These are phyloP conservation scores for Drosophila pegasa DNA, from an alignment of 2,888 invertebrate species.

Conservation along the genomic window DNA sequence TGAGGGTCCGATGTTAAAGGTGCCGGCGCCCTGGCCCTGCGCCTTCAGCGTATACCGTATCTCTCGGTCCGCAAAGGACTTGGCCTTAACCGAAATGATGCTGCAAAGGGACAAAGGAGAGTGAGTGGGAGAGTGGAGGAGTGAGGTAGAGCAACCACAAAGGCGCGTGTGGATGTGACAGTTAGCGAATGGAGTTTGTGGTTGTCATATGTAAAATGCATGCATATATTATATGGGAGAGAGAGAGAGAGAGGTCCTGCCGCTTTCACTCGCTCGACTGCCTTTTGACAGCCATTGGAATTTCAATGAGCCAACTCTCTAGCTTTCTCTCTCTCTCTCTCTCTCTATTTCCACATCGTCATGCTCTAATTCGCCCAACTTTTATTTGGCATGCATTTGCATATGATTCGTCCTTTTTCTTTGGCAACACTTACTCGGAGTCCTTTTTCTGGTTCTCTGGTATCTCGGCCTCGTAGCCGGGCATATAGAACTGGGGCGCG, in stretches of 20 bases:
- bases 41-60: constrained; percentile 98
- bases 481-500: constrained; percentile 98
- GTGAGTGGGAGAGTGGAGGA: background rate
- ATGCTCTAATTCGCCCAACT: constrained; percentile 61
- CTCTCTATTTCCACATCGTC: too few species aligned
- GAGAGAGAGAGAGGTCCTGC: too few species aligned
- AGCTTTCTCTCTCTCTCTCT: background rate
- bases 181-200: constrained; percentile 33
- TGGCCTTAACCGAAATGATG: constrained; percentile 98
- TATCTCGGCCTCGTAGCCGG: constrained; percentile 97
- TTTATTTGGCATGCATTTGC: constrained; percentile 72
- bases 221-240: constrained; percentile 67
- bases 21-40: constrained; percentile 96
- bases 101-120: constrained; percentile 86
- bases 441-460: constrained; percentile 98
- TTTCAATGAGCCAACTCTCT: constrained; percentile 72
- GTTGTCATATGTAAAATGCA: constrained; percentile 46
- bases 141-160: too few species aligned
- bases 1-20: constrained; percentile 97
- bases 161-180: constrained; percentile 9
- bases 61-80: constrained; percentile 98
- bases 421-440: constrained; percentile 97
- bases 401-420: constrained; percentile 32
- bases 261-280: constrained; percentile 58
- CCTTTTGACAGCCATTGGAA: constrained; percentile 71